Evolutionary conservation across 2,797 vertebrate genomes (phyloP).

Genomic region (Macropodus opercularis): DNA sequence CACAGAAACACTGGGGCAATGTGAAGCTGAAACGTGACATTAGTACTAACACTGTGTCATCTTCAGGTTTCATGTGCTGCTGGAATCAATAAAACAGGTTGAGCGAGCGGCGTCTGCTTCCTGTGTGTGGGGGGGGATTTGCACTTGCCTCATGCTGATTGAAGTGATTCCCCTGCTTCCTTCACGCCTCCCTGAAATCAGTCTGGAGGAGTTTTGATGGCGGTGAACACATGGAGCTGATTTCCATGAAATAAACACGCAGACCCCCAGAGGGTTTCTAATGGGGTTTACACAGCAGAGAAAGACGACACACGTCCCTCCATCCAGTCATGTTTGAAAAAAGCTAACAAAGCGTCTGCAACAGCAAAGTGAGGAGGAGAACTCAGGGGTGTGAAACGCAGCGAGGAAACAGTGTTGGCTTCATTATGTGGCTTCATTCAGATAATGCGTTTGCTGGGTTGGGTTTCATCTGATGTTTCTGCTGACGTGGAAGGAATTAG

Average conservation of each 20-base stretch:
- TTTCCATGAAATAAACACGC: conserved; percentile 26
- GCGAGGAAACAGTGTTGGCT: background rate
- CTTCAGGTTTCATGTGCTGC: background rate
- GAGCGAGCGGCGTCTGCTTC: background rate
- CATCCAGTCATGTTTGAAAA: background rate
- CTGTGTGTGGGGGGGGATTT: too few species aligned
- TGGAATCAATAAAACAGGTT: background rate
- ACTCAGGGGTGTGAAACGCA: background rate
- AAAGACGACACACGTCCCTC: conserved; percentile 1
- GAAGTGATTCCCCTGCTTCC: conserved; percentile 17
- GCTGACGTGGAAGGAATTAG: too few species aligned
- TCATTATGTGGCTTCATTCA: background rate
- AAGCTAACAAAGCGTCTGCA: background rate
- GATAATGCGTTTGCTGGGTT: background rate
- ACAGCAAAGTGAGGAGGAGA: background rate
- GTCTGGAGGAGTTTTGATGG: conserved; percentile 18
- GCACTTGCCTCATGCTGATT: conserved; percentile 29
- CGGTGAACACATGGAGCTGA: conserved; percentile 14
- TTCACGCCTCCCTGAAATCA: conserved; percentile 9
- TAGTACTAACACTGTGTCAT: too few species aligned
- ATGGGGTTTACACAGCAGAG: background rate
- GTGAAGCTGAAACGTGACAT: too few species aligned
- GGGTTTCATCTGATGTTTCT: too few species aligned
- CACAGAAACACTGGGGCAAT: too few species aligned
- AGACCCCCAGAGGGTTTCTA: background rate